Evolutionary conservation across 1,140 invertebrate species (phyloP), one percentile per base, ranked within the genome.

Genomic region (Oedothorax gibbosus): DNA sequence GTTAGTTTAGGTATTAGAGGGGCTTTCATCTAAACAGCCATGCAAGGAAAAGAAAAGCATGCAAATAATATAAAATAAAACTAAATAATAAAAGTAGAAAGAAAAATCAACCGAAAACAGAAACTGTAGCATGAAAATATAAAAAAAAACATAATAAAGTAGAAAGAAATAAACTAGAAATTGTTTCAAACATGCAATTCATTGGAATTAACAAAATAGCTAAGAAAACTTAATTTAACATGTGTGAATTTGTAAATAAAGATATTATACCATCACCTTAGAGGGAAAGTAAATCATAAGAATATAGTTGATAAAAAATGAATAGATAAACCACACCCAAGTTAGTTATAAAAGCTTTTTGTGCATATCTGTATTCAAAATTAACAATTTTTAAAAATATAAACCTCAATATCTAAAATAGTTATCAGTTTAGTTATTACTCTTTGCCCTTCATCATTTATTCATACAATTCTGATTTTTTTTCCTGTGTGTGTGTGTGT

Each of bases 1-100:
- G 90, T 91, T 86, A 92, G 89, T 89, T 91, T 92, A 8, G 92
- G 92, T 81, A 91, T 89, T 87, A 92, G 90, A 77, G 91, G 91
- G 68, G 92, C 91, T 87, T 91, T 90, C 71, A 91, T 90, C 92
- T 92, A 86, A 78, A 76, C 51, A 85, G 60, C 64, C 77, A 87
- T 77, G 80, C 75, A 82, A 86, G 68, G 69, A 71, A 57, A 75
- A 80, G 64, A 85, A 85, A 85, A 49, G 83, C 83, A 85, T 85
- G 83, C 83, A 85, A 85, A 62, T 64, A 85, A 77, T 66, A 84
- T 69, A 85, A 62, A 49, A 85, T 75, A 66, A 83, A 65, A 35
- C 35, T 35, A 35, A 35, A 65, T 20, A 73, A 62, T 66, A 54
- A 66, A 66, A 68, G n/a, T n/a, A n/a, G 68, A 72, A 82, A 50